Evolutionary conservation across 2,113 vertebrate species (phyloP), one percentile per base, ranked within the genome.

Genomic region (Limnothrissa miodon): DNA sequence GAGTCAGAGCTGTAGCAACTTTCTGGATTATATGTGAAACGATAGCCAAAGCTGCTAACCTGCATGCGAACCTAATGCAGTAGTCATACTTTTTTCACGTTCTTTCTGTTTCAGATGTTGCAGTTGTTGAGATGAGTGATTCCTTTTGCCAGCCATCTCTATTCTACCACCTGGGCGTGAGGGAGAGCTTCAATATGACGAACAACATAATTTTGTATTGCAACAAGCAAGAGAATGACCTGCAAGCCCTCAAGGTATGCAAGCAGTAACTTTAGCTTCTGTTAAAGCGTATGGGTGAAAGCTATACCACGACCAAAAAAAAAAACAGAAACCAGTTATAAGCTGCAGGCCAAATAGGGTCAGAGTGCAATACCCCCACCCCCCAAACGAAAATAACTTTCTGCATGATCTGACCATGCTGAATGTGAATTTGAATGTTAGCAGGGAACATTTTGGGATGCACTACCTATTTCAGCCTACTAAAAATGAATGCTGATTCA

Each of bases 131-230:
- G 91, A 95, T 98, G 93, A 96, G 93, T 0, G 94, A 93, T 89
- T 93, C 94, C 1, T 88, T 95, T 81, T 96, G 94, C n/a, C 97
- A 98, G 66, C 96, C 95, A 1, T 98, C 97, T 0, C 94, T 98
- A 39, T 97, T 97, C 90, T 98, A 97, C 85, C 96, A 98, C 91
- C 93, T 98, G 0, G 97, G 96, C 0, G 94, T 98, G 78, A 93
- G 97, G 0, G 96, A 98, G 90, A 97, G 97, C 87, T 98, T 96
- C 95, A 95, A 95, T 84, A 97, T 97, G 97, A 96, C 94, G 84
- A 96, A 97, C 88, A 98, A 97, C 78, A 89, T 97, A 39, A 95
- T 98, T 39, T 93, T 98, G 6, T 98, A 97, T 88, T 93, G 95
- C 83, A 94, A 92, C 85, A 93, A 93, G 0, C 94, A 95, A 78